A percentile compares a stretch with the other conserved stretches of the same genome.
These are phyloP conservation scores for Sialia sialis DNA, from an alignment of 2,113 vertebrate species.

Conservation along the genomic window DNA sequence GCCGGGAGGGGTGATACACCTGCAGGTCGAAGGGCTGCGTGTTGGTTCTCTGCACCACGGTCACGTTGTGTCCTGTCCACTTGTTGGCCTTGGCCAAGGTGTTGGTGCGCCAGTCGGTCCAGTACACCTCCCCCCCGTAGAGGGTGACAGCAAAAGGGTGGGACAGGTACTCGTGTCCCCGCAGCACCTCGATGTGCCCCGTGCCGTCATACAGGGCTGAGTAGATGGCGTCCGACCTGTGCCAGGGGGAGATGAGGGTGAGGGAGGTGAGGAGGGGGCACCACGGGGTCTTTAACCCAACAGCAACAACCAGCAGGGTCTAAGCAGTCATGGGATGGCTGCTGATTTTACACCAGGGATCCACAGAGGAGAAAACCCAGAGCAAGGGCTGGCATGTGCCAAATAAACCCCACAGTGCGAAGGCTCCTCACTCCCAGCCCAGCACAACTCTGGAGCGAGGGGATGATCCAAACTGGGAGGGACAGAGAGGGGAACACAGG, in stretches of 20 bases:
- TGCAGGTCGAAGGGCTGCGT: conserved; percentile 97
- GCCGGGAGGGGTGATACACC: conserved; percentile 94
- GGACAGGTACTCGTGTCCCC: conserved; percentile 93
- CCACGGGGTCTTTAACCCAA: background rate
- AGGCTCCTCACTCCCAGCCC: background rate
- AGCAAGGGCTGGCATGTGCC: accelerated
- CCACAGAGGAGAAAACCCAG: background rate
- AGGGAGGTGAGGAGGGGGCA: background rate
- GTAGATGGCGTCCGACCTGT: conserved; percentile 95
- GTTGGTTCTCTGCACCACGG: conserved; percentile 94
- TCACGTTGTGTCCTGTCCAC: conserved; percentile 96
- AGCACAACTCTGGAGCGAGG: accelerated
- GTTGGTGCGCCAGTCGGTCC: conserved; percentile 98
- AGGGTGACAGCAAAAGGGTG: conserved; percentile 96
- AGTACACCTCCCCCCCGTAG: conserved; percentile 95
- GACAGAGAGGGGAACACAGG: no score
- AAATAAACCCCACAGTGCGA: accelerated
- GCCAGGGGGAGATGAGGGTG: background rate
- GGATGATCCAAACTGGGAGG: background rate
- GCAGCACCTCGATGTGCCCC: conserved; percentile 93
- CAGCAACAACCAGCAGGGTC: background rate
- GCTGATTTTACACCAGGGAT: background rate
- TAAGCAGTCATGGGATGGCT: accelerated
- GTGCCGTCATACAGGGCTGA: conserved; percentile 92
- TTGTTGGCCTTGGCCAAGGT: conserved; percentile 97